phyloP scores from a whole-genome alignment of 2,797 vertebrate species.

The Euthynnus affinis region DNA sequence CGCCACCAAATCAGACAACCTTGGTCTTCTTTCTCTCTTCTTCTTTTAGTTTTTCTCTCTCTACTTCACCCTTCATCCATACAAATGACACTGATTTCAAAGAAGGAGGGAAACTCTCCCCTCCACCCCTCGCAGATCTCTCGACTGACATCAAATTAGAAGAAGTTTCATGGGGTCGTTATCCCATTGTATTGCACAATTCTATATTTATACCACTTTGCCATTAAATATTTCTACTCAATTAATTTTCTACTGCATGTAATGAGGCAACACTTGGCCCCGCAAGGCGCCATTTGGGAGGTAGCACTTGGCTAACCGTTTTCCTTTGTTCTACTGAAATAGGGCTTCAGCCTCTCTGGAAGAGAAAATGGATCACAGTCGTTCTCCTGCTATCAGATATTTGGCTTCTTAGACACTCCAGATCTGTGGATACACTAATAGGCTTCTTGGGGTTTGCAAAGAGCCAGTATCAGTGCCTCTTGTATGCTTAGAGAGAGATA shows the following conservation, averaged over 20 bases:
- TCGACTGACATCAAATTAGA: slow-evolving; percentile 68
- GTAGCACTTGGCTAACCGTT: slow-evolving; percentile 75
- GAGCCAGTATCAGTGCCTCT: slow-evolving; percentile 31
- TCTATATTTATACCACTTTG: slow-evolving; percentile 83
- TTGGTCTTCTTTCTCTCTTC: slow-evolving; percentile 47
- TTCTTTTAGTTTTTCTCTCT: not conserved
- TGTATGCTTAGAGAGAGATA: slow-evolving; percentile 58
- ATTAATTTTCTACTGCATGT: slow-evolving; percentile 81
- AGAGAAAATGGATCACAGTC: slow-evolving; percentile 71
- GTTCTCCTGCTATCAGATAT: slow-evolving; percentile 66
- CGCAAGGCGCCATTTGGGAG: slow-evolving; percentile 78
- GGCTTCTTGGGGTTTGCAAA: slow-evolving; percentile 67
- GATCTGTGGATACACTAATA: slow-evolving; percentile 71
- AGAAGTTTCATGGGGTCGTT: slow-evolving; percentile 71
- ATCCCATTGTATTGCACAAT: slow-evolving; percentile 68
- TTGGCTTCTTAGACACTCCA: slow-evolving; percentile 59
- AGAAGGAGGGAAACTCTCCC: slow-evolving; percentile 28
- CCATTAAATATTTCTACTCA: slow-evolving; percentile 87
- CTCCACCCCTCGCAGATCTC: slow-evolving; percentile 42
- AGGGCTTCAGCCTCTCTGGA: slow-evolving; percentile 62
- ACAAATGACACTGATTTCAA: slow-evolving; percentile 47
- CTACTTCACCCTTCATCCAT: slow-evolving; percentile 47
- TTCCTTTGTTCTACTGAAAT: slow-evolving; percentile 75
- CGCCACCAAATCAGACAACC: slow-evolving; percentile 59
- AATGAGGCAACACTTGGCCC: slow-evolving; percentile 84